Conservation (phyloP, 2,113 vertebrate genomes). For the Dolichotis patagonum region DNA sequence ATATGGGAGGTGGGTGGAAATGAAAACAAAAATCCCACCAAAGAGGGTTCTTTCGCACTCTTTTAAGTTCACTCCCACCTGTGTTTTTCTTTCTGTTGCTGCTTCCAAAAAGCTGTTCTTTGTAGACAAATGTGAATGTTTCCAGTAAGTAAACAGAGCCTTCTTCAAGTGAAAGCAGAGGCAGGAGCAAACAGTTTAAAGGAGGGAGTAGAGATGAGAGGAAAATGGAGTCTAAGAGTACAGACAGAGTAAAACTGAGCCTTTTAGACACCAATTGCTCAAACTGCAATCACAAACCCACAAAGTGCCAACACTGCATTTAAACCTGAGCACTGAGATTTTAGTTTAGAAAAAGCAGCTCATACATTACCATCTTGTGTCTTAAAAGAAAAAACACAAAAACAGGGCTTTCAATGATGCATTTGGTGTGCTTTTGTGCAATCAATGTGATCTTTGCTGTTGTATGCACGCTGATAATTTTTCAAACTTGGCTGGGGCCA, state of each 20-base stretch:
- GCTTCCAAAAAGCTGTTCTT: constrained; percentile 68
- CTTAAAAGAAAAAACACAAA: background rate
- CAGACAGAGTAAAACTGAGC: background rate
- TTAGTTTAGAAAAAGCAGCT: background rate
- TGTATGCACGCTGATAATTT: background rate
- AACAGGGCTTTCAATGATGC: background rate
- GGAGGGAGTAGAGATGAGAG: background rate
- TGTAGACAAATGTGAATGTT: constrained; percentile 56
- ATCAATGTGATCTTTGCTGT: background rate
- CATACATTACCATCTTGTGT: background rate
- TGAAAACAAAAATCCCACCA: constrained; percentile 32
- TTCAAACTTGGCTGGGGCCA: background rate
- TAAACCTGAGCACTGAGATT: background rate
- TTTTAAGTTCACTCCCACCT: background rate
- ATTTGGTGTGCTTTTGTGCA: background rate
- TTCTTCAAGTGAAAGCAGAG: constrained; percentile 52
- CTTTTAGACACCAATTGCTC: background rate
- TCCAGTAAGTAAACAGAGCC: constrained; percentile 44
- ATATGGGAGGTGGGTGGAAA: constrained; percentile 50
- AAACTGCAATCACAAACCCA: background rate
- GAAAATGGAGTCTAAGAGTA: background rate
- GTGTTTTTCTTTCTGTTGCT: constrained; percentile 70
- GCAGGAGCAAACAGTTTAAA: constrained; percentile 7
- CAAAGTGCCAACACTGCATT: background rate
- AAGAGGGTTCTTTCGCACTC: background rate